These are phyloP conservation scores for Pygocentrus nattereri DNA, from an alignment of 2,797 vertebrate genomes.

Conservation along the genomic window DNA sequence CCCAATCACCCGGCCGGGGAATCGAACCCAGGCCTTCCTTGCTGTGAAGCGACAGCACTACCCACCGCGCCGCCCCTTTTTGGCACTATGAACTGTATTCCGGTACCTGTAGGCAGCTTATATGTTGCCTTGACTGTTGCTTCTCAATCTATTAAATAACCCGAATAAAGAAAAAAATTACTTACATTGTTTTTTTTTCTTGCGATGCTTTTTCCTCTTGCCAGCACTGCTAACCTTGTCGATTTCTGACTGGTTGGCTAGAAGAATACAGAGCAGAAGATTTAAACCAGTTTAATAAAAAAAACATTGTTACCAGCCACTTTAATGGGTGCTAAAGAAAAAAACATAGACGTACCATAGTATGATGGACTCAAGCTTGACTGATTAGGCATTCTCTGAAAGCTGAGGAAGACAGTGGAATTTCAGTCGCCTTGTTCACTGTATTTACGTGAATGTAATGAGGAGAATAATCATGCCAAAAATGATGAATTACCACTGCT, in stretches of 20 bases:
- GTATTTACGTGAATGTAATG: not conserved
- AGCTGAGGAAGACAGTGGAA: conserved; percentile 14
- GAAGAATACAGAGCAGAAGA: conserved; percentile 30
- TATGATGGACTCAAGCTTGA: conserved; percentile 11
- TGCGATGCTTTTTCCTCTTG: conserved; percentile 50
- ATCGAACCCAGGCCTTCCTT: too few relatives aligned
- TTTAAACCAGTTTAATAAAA: not conserved
- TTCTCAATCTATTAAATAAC: not conserved
- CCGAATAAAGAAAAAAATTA: conserved; percentile 37
- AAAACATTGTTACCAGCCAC: not conserved
- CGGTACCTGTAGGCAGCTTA: too few relatives aligned
- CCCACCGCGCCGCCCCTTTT: too few relatives aligned
- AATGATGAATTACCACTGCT: conserved; percentile 40
- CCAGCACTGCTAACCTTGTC: not conserved
- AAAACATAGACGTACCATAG: conserved; percentile 51
- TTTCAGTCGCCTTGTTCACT: not conserved
- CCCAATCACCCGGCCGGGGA: too few relatives aligned
- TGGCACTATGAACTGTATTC: too few relatives aligned
- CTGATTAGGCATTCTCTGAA: conserved; percentile 21
- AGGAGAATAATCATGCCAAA: not conserved
- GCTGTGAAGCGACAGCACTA: too few relatives aligned
- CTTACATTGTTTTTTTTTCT: conserved; percentile 58
- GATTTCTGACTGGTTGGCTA: conserved; percentile 61
- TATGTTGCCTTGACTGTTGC: not conserved
- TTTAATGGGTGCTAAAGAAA: not conserved